Evolutionary conservation across 2,888 invertebrate species (phyloP), one percentile per base, ranked within the genome.

Genomic region (Octodonta nipae): DNA sequence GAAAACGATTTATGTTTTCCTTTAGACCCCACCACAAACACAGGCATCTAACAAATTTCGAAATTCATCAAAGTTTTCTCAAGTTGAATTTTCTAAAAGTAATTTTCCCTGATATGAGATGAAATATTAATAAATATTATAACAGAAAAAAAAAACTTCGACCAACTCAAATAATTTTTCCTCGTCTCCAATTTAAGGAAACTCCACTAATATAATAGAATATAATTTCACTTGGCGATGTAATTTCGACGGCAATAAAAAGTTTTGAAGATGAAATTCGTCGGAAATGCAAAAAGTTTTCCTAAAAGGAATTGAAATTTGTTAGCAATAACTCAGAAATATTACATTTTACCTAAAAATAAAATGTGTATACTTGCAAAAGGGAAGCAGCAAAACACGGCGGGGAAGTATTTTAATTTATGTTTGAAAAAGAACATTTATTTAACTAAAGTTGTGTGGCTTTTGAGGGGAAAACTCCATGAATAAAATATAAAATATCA

Each of bases 401-500:
- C 41, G 36, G 41, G 38, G 45, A 47, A 49, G 43, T 49, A 49
- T 52, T 51, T 52, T 49, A 46, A 49, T 47, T 46, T 46, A 43
- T 41, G 36, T 43, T 34, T 38, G 42, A 32, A 42, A 30, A 43
- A 42, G 41, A 46, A 46, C 47, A 49, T 48, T 51, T 50, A 51
- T 52, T 51, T 45, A 46, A 48, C 45, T 47, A 42, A 50, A 50
- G 46, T 50, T 49, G 42, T 44, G 41, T 49, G 46, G 46, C 46
- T 47, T 22, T n/a, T 2, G 11, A 22, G 11, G 22, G 11, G 22
- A 22, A 10, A 22, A 10, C 22, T 36, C 37, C 40, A 38, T 47
- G 47, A 50, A 50, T 51, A 48, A 51, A 50, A 51, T 50, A 51
- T 51, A 47, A 49, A 51, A 50, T 43, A 43, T 45, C 45, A 46